Evolutionary conservation across 2,888 invertebrate genomes (phyloP).

Genomic region (Drosophila macrothrix): DNA sequence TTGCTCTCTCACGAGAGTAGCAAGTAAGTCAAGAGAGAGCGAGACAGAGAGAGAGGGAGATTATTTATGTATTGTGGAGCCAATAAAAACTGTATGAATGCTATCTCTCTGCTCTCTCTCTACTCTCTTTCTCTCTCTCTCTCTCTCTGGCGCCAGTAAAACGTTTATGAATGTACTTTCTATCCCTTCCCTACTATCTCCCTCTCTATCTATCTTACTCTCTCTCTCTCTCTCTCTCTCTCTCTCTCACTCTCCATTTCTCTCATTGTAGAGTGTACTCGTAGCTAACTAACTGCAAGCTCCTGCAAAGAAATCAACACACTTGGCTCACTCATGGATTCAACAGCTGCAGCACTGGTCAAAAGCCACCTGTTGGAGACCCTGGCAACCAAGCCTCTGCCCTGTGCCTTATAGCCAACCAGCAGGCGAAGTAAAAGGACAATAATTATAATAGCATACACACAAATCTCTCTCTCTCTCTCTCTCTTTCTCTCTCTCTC

Average conservation of each 20-base stretch:
- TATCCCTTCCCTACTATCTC: no score
- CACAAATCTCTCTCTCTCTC: background rate
- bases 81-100: background rate
- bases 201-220: background rate
- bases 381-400: background rate
- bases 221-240: background rate
- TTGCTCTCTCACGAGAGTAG: background rate
- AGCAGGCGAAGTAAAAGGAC: background rate
- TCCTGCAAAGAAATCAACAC: background rate
- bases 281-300: background rate
- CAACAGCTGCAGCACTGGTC: background rate
- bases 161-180: no score
- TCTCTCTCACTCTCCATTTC: background rate
- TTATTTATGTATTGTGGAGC: background rate
- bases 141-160: no score
- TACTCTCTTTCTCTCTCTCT: background rate
- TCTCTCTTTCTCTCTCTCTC: no score
- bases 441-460: background rate
- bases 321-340: background rate
- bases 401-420: background rate
- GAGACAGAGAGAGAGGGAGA: no score
- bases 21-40: background rate
- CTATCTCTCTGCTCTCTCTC: background rate
- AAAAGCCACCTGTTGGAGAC: background rate
- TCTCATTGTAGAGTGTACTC: background rate